A percentile compares a stretch with the other conserved stretches of the same genome.
These are phyloP conservation scores for Gorsachius magnificus DNA, from an alignment of 2,797 vertebrate species.

Conservation along the genomic window DNA sequence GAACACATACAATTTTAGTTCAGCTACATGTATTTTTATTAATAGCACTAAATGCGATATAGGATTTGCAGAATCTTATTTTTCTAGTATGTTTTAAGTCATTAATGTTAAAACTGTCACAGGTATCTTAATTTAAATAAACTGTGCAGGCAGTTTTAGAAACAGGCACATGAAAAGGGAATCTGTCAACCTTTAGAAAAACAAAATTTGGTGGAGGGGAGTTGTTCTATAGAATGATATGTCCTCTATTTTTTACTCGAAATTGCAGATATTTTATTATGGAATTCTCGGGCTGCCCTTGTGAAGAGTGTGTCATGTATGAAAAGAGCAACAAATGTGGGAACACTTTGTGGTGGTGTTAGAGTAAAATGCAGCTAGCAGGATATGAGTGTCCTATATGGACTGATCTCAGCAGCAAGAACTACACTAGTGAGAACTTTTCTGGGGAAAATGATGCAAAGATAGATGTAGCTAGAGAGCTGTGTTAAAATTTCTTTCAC, in stretches of 20 bases:
- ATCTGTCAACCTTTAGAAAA: not conserved
- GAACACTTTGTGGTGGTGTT: not conserved
- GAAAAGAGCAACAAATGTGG: not conserved
- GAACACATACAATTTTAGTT: not conserved
- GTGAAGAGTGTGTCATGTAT: not conserved
- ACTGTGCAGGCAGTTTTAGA: not conserved
- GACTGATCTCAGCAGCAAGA: not conserved
- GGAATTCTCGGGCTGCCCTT: not conserved
- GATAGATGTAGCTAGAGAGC: not conserved
- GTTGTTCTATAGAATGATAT: not conserved
- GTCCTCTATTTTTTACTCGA: not conserved
- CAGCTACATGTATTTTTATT: not conserved
- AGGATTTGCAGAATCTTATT: not conserved
- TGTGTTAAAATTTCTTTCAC: not conserved
- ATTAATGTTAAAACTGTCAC: not conserved
- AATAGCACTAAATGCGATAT: not conserved
- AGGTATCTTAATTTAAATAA: not conserved
- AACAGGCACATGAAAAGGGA: not conserved
- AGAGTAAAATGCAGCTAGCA: not conserved
- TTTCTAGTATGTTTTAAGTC: not conserved
- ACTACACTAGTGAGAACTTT: not conserved
- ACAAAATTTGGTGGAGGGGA: not conserved
- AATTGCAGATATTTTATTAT: not conserved
- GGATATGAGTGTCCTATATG: not conserved
- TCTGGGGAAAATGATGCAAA: not conserved